phyloP scores from a whole-genome alignment of 2,113 vertebrate genomes.

The Gobiocypris rarus region DNA sequence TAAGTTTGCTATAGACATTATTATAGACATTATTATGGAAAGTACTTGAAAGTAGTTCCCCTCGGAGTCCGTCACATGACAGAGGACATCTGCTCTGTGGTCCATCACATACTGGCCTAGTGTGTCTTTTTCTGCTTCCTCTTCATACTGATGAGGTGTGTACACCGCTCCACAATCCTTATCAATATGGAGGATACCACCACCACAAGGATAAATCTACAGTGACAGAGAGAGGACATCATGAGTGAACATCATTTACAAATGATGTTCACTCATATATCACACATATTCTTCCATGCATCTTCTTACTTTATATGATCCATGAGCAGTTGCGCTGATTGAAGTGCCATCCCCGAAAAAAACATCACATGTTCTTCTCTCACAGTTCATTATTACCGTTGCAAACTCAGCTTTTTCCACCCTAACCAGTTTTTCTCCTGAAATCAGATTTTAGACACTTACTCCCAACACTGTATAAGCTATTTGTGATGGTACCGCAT shows the following conservation, averaged over 20 bases:
- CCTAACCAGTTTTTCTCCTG: slow-evolving; percentile 72
- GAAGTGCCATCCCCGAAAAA: slow-evolving; percentile 86
- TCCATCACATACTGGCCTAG: slow-evolving; percentile 84
- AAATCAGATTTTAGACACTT: neutral
- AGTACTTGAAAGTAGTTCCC: slow-evolving; percentile 88
- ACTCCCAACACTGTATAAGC: neutral
- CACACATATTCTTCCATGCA: neutral
- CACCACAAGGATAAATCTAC: slow-evolving; percentile 72
- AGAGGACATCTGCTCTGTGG: slow-evolving; percentile 77
- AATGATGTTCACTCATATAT: neutral
- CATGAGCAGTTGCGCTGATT: slow-evolving; percentile 79
- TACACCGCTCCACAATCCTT: slow-evolving; percentile 82
- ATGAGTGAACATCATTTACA: no score
- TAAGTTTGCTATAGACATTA: neutral
- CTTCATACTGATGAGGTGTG: slow-evolving; percentile 66
- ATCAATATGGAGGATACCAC: slow-evolving; percentile 81
- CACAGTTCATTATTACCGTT: slow-evolving; percentile 81
- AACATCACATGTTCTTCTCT: slow-evolving; percentile 75
- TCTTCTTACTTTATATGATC: slow-evolving; percentile 83
- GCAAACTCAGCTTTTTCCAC: slow-evolving; percentile 85
- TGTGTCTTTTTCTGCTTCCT: slow-evolving; percentile 62
- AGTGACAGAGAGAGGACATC: slow-evolving; percentile 2
- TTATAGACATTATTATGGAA: neutral
- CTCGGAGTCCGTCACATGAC: slow-evolving; percentile 81
- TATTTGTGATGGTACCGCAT: neutral